Evolutionary conservation across 2,113 vertebrate genomes (phyloP), one percentile per base, ranked within the genome.

Genomic region (Mionectes macconnelli): DNA sequence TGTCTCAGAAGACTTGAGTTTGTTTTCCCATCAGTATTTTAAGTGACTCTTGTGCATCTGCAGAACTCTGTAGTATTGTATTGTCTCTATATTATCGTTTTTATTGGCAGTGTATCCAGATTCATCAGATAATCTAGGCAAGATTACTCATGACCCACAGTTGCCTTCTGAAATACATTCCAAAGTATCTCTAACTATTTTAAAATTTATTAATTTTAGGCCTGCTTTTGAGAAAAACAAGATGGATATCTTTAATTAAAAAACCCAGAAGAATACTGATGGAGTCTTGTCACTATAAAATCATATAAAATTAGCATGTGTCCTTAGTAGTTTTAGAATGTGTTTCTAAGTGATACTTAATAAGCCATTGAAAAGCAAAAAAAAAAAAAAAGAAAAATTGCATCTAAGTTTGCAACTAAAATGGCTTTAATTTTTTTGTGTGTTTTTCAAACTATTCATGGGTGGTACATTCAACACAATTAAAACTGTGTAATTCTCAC

Each of bases 21-120:
- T 97, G 93, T 93, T 97, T 98, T 97, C 94, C 84, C 97, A 95
- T 97, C 97, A 96, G 93, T 91, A 97, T 97, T 98, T 97, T 85
- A 94, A 95, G 55, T 90, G 96, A 95, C 96, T 77, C 78, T 92
- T 87, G n/a, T 95, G 93, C 89, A 97, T 98, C 97, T 82, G 73
- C 89, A 92, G 84, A 94, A 83, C 80, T 84, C 70, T 13, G n/a
- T 87, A 93, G 95, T 93, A 97, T 98, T 98, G 94, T 98, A 94
- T 95, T 98, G 77, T 97, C 77, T 55, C 94, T 97, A 93, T 97
- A 97, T 96, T 97, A 96, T 90, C 77, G 6, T 98, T 97, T 97
- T 97, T 94, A 96, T 97, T 98, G 97, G 97, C 97, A 97, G 87
- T 27, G 23, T 92, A 96, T 96, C 91, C 93, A 96, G 95, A 97